A percentile compares a stretch with the other conserved stretches of the same genome.
Conservation (phyloP, 2,888 invertebrate species). For the Steinernema hermaphroditum region DNA sequence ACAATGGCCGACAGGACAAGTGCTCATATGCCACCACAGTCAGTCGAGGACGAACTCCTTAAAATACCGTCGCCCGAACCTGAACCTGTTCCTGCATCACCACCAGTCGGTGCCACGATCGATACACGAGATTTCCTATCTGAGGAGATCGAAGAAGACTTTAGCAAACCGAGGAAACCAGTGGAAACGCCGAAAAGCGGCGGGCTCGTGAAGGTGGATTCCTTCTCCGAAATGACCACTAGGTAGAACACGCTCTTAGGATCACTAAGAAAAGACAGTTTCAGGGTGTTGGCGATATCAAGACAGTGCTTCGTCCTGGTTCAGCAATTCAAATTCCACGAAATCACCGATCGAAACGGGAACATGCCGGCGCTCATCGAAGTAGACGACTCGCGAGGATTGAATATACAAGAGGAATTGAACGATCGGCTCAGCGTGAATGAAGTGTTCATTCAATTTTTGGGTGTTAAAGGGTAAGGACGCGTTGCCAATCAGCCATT, state of each 20-base stretch:
- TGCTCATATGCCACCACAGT: neutral
- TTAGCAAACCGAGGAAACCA: neutral
- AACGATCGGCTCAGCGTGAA: conserved; percentile 68
- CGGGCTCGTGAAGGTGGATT: neutral
- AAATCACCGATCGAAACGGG: conserved; percentile 67
- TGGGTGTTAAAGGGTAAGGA: conserved; percentile 69
- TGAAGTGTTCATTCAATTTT: conserved; percentile 70
- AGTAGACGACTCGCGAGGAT: conserved; percentile 52
- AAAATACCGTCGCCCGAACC: too few species aligned
- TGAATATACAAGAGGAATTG: conserved; percentile 64
- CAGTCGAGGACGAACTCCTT: too few species aligned
- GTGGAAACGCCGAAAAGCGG: neutral
- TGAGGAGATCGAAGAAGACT: conserved; percentile 27
- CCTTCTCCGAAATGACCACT: neutral
- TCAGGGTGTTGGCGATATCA: conserved; percentile 41
- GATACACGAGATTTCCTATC: neutral
- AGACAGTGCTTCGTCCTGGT: conserved; percentile 67
- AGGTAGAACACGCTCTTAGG: neutral
- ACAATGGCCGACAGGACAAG: neutral
- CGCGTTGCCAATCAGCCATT: too few species aligned
- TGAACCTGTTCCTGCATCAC: too few species aligned
- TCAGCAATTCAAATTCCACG: conserved; percentile 66
- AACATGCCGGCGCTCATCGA: conserved; percentile 68
- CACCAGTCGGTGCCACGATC: neutral
- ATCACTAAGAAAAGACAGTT: neutral